phyloP scores from a whole-genome alignment of 2,797 vertebrate species.

The Accipiter minullus region DNA sequence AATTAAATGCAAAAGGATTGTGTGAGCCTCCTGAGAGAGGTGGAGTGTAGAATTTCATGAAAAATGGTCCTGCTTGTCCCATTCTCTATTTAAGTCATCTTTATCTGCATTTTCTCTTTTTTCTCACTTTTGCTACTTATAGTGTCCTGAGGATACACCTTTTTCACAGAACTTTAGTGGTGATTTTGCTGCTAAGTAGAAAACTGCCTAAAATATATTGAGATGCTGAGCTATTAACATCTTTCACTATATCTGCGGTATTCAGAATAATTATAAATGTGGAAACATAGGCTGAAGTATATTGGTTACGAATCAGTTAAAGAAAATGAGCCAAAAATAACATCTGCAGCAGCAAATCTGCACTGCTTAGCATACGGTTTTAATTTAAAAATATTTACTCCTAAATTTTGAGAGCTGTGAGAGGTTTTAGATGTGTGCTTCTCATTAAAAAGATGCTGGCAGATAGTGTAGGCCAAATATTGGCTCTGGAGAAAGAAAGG shows the following conservation, averaged over 20 bases:
- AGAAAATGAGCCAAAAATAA: slow-evolving; percentile 68
- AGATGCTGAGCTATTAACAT: not conserved
- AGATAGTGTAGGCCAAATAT: slow-evolving; percentile 45
- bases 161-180: not conserved
- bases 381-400: slow-evolving; percentile 70
- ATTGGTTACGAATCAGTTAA: slow-evolving; percentile 58
- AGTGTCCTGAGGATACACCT: not conserved
- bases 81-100: not conserved
- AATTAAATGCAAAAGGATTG: not conserved
- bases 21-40: not conserved
- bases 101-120: not conserved
- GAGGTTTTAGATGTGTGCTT: slow-evolving; percentile 66
- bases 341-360: slow-evolving; percentile 61
- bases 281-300: not conserved
- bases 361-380: slow-evolving; percentile 61
- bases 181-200: not conserved
- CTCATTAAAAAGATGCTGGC: slow-evolving; percentile 62
- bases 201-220: not conserved
- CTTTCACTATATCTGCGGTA: not conserved
- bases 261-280: not conserved
- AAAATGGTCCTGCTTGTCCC: not conserved
- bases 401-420: slow-evolving; percentile 64
- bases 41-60: not conserved
- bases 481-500: slow-evolving; percentile 2
- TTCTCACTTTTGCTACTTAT: not conserved